Evolutionary conservation across 2,888 invertebrate species (phyloP).

Genomic region (Campaea margaritaria): DNA sequence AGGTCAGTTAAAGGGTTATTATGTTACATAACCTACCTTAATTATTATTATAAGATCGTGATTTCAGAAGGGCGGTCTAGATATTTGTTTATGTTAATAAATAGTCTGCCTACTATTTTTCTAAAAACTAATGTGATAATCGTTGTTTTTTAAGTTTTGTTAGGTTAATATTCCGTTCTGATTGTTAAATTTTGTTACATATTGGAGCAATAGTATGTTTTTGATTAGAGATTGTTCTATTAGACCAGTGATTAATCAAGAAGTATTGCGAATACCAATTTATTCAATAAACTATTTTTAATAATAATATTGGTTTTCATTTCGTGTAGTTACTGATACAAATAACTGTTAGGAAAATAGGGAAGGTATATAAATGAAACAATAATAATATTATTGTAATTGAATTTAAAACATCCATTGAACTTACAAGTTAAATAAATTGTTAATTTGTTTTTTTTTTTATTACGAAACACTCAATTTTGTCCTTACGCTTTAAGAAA

Average conservation of each 20-base stretch:
- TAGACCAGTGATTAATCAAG: slow-evolving; percentile 35
- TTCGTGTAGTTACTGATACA: background rate
- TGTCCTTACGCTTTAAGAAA: background rate
- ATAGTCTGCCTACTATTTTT: background rate
- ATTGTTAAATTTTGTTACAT: slow-evolving; percentile 20
- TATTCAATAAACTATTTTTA: slow-evolving; percentile 31
- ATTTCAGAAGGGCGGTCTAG: background rate
- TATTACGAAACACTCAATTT: slow-evolving; percentile 1
- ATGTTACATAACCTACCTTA: no score
- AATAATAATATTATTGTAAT: slow-evolving; percentile 9
- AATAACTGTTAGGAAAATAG: no score
- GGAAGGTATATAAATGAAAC: background rate
- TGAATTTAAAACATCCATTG: slow-evolving; percentile 31
- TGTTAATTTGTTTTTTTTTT: slow-evolving; percentile 2
- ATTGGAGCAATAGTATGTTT: slow-evolving; percentile 1
- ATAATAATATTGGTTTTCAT: slow-evolving; percentile 9
- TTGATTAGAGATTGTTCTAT: slow-evolving; percentile 6
- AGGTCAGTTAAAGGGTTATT: no score
- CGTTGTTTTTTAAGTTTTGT: slow-evolving; percentile 1
- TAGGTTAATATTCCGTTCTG: slow-evolving; percentile 12
- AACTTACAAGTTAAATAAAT: slow-evolving; percentile 21
- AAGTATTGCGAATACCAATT: slow-evolving; percentile 34
- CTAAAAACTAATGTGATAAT: background rate
- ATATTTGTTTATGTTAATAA: background rate
- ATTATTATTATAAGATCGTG: no score